phyloP scores from a whole-genome alignment of 2,797 vertebrate species.

The Sebastes matsubarae region DNA sequence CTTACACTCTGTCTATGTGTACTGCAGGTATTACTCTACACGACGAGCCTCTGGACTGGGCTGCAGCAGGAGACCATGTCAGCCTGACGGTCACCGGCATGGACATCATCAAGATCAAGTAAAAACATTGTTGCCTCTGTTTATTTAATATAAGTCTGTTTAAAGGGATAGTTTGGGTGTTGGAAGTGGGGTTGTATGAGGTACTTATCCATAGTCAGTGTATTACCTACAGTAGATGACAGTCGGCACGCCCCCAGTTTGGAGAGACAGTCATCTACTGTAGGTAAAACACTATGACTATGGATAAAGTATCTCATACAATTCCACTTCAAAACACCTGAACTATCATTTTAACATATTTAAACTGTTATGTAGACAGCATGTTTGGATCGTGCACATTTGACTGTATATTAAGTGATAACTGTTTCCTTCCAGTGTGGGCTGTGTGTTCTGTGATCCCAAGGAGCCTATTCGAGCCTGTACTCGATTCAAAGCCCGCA shows the following conservation, averaged over 20 bases:
- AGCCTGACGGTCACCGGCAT: constrained; percentile 97
- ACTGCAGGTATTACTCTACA: constrained; percentile 94
- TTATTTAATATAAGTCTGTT: neutral
- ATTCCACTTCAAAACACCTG: no score
- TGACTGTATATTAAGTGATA: neutral
- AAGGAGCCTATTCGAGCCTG: constrained; percentile 92
- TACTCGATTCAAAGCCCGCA: constrained; percentile 91
- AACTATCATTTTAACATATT: neutral
- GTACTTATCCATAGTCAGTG: no score
- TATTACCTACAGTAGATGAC: no score
- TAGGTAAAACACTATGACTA: no score
- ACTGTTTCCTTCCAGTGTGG: constrained; percentile 82
- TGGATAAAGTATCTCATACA: no score
- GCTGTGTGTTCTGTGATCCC: constrained; percentile 94
- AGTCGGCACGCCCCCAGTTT: no score
- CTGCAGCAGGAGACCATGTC: constrained; percentile 96
- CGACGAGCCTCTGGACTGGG: constrained; percentile 95
- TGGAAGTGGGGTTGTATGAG: no score
- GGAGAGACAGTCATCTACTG: no score
- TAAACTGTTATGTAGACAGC: no score
- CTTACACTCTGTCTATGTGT: neutral
- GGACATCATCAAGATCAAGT: constrained; percentile 99
- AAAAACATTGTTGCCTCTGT: constrained; percentile 28
- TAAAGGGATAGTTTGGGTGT: neutral
- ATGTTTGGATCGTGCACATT: neutral